Base-by-base conservation (phyloP, 2,113 vertebrate genomes). In the Globicephala melas region DNA sequence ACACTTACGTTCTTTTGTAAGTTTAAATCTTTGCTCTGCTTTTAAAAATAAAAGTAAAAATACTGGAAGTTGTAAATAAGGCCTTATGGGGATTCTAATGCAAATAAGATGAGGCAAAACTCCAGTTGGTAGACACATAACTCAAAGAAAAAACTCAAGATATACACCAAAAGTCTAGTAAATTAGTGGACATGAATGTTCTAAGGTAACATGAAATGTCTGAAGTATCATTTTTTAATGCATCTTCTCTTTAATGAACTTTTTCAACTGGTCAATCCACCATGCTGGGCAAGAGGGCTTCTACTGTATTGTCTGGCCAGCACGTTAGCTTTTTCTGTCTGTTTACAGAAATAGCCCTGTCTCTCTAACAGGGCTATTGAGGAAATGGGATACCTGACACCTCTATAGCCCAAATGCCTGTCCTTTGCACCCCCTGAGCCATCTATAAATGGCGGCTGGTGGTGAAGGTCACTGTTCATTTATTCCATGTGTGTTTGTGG, bases 11-110 rank as follows among this genome's bases (percentile, higher is more conserved):
- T 62, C 17, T 80, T 71, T 84, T 17, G 8, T 38, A 88, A 71
- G 15, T 33, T 83, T 60, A 92, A 55, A 58, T 84, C 53, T 88
- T 58, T 79, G 23, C 53, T 88, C 50, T 79, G 23, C 80, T 91
- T 90, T 77, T 17, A 53, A 82, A 96, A 77, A 17, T 44, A 62
- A 85, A 95, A 44, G 47, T n/a, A 23, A 89, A 89, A 76, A 38
- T 53, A 53, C 17, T 18, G 28, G 36, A 70, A n/a, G 26, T 23
- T 60, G 13, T 84, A 53, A 8, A 9, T 38, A 77, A 88, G 96
- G n/a, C 2, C 4, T 14, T 47, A 26, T 25, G 41, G 41, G 50
- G 17, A 73, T 28, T 63, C 8, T 58, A 23, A 11, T 18, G 14
- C 94, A 86, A 73, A 47, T 17, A 47, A 58, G 25, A 17, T 41